Conservation (phyloP, 2,113 vertebrate genomes). For the Eptatretus burgeri region DNA sequence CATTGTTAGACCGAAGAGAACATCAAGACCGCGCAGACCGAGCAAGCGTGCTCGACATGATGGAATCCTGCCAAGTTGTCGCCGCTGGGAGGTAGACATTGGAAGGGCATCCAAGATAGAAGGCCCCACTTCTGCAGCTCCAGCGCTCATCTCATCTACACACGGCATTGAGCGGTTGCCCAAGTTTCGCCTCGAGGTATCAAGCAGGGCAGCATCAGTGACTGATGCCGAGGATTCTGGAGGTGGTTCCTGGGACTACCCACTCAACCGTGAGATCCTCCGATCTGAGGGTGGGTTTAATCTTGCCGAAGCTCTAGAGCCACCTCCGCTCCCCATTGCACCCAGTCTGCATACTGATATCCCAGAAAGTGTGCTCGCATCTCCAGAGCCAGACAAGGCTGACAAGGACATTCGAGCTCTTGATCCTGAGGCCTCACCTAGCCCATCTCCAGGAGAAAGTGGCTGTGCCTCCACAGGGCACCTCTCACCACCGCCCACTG, state of each 20-base stretch:
- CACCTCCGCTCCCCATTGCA: background rate
- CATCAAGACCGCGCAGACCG: background rate
- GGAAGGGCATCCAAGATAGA: background rate
- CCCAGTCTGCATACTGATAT: background rate
- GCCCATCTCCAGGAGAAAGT: background rate
- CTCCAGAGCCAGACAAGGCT: background rate
- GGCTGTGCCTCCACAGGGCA: background rate
- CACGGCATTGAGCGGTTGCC: background rate
- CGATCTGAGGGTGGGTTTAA: background rate
- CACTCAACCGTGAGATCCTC: conserved; percentile 2
- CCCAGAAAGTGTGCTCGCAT: conserved; percentile 3
- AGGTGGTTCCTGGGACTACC: background rate
- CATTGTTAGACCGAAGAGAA: background rate
- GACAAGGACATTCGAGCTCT: background rate
- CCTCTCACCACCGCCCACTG: background rate
- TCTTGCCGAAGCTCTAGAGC: background rate
- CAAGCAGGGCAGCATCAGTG: background rate
- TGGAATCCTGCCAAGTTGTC: background rate
- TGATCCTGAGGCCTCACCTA: background rate
- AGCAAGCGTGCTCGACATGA: background rate
- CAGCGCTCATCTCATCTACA: background rate
- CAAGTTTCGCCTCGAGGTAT: background rate
- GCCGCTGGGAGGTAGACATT: background rate
- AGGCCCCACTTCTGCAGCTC: background rate
- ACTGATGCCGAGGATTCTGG: background rate